These are phyloP conservation scores for Ectobius pallidus DNA, from an alignment of 2,888 invertebrate species.

Conservation along the genomic window DNA sequence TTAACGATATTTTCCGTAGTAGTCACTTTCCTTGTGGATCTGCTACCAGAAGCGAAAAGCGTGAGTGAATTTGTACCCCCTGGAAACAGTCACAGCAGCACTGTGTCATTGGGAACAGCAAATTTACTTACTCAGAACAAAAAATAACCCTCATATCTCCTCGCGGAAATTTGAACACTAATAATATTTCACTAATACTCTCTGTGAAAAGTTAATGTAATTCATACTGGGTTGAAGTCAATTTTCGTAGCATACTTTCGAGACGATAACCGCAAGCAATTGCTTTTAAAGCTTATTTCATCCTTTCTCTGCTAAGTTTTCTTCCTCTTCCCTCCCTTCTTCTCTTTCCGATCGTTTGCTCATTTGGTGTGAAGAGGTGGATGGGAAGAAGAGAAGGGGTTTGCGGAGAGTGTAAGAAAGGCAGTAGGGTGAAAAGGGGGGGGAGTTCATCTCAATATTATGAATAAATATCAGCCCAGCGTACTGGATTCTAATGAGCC, in stretches of 20 bases:
- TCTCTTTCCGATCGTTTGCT: conserved; percentile 38
- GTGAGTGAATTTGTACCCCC: no score
- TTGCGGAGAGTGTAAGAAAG: not conserved
- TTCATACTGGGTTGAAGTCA: conserved; percentile 41
- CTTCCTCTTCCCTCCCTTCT: conserved; percentile 31
- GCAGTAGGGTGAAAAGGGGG: conserved; percentile 1
- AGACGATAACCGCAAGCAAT: conserved; percentile 40
- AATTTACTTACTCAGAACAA: conserved; percentile 13
- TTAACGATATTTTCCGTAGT: no score
- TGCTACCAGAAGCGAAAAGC: no score
- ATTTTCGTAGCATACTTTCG: conserved; percentile 37
- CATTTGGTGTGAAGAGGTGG: conserved; percentile 36
- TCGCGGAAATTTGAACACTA: conserved; percentile 34
- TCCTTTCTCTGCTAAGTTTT: conserved; percentile 36
- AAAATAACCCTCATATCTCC: conserved; percentile 1
- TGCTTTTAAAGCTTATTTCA: conserved; percentile 31
- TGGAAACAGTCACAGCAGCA: no score
- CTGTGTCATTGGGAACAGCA: conserved; percentile 6
- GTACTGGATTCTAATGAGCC: conserved; percentile 55
- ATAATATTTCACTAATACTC: conserved; percentile 38
- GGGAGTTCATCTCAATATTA: conserved; percentile 57
- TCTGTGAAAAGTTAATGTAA: conserved; percentile 44
- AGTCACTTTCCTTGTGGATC: no score
- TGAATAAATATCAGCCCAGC: conserved; percentile 58
- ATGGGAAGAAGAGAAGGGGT: not conserved